Percentiles rank a stretch among this genome's conserved stretches.
Evolutionary conservation across 2,113 vertebrate species (phyloP).

Genomic region (Canis aureus): DNA sequence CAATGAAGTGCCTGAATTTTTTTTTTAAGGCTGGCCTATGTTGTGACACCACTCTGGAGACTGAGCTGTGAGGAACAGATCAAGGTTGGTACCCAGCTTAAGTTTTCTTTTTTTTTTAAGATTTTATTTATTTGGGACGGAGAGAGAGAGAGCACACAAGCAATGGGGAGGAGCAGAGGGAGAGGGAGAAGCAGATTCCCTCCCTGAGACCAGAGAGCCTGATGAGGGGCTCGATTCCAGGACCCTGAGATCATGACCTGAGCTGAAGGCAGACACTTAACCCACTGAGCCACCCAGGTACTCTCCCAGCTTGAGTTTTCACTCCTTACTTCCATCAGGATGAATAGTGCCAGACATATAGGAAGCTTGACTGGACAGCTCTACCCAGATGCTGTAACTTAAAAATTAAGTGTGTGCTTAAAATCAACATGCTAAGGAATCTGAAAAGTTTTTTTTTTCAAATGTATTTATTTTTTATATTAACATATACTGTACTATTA

Average conservation of each 20-base stretch:
- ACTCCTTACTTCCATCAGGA: neutral
- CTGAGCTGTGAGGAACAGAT: slow-evolving; percentile 92
- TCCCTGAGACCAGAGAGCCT: too few relatives aligned
- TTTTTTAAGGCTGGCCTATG: slow-evolving; percentile 86
- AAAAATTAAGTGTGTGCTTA: neutral
- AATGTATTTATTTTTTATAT: neutral
- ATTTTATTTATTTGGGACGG: too few relatives aligned
- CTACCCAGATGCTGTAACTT: neutral
- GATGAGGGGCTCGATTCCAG: too few relatives aligned
- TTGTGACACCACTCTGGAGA: slow-evolving; percentile 91
- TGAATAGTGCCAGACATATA: neutral
- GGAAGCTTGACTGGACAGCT: neutral
- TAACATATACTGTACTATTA: neutral
- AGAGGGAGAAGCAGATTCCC: too few relatives aligned
- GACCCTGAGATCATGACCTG: too few relatives aligned
- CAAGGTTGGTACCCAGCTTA: slow-evolving; percentile 76
- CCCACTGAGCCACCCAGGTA: too few relatives aligned
- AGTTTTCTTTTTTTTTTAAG: too few relatives aligned
- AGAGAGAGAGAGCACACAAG: too few relatives aligned
- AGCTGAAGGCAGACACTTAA: too few relatives aligned
- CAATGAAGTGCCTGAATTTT: neutral
- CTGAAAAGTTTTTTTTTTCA: neutral
- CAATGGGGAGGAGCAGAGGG: too few relatives aligned
- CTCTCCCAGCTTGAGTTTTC: neutral
- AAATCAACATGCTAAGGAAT: neutral